phyloP scores from a whole-genome alignment of 2,113 vertebrate genomes.

The Diphyllodes magnificus region DNA sequence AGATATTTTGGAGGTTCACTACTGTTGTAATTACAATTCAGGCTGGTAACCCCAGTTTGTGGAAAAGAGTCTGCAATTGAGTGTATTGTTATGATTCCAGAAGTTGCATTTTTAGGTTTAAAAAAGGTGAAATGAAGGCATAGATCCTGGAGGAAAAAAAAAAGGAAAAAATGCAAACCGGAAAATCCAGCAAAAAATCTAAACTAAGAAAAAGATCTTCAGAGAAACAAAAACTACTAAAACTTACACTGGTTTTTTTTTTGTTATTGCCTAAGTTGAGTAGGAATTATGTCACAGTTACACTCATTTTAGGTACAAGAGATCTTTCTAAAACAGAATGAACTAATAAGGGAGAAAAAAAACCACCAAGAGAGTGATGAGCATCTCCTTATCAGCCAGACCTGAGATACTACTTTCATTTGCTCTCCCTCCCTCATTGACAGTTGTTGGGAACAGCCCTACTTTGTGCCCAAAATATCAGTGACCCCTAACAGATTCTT shows the following conservation, averaged over 20 bases:
- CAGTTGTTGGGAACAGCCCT: neutral
- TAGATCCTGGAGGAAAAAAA: too few relatives aligned
- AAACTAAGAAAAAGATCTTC: rapidly evolving
- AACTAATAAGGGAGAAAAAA: neutral
- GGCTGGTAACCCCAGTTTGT: neutral
- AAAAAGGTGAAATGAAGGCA: neutral
- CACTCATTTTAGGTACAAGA: neutral
- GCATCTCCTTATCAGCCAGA: neutral
- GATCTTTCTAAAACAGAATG: neutral
- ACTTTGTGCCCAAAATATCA: neutral
- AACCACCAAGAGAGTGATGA: neutral
- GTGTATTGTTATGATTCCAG: neutral
- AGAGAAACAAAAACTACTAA: neutral
- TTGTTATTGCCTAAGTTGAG: neutral
- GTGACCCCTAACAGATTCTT: neutral
- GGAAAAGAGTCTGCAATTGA: neutral
- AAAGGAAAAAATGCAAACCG: rapidly evolving
- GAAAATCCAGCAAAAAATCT: neutral
- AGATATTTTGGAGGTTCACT: neutral
- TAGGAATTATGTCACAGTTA: neutral
- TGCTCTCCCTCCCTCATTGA: neutral
- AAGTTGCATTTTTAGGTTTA: neutral
- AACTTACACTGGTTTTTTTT: neutral
- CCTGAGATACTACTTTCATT: neutral
- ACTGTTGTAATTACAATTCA: neutral